Evolutionary conservation across 2,797 vertebrate species (phyloP).

Genomic region (Cossypha dichroa): DNA sequence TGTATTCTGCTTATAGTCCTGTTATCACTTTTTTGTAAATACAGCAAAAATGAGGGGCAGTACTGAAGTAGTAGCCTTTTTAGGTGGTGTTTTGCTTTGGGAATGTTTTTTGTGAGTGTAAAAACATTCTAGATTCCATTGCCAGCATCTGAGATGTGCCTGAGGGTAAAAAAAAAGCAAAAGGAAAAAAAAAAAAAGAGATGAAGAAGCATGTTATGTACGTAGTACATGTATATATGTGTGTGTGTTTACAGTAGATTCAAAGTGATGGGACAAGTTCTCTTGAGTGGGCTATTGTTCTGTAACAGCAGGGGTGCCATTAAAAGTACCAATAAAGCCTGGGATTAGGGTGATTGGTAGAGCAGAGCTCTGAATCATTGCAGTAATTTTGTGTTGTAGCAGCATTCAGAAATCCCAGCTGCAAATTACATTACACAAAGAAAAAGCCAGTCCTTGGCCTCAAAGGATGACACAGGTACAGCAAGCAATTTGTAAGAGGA

Average conservation of each 20-base stretch:
- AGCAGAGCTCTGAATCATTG: background rate
- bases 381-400: slow-evolving; percentile 16
- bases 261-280: background rate
- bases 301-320: slow-evolving; percentile 23
- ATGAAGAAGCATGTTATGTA: background rate
- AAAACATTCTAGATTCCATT: background rate
- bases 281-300: background rate
- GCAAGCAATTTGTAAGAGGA: slow-evolving; percentile 31
- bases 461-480: slow-evolving; percentile 41
- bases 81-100: background rate
- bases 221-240: background rate
- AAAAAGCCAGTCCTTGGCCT: slow-evolving; percentile 2
- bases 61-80: background rate
- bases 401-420: slow-evolving; percentile 26
- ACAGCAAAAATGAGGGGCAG: background rate
- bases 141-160: background rate
- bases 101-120: background rate
- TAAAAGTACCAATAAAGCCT: slow-evolving; percentile 6
- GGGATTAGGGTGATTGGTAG: slow-evolving; percentile 14
- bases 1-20: background rate
- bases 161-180: background rate
- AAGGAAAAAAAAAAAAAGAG: background rate
- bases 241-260: background rate
- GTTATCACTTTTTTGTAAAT: accelerated
- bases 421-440: slow-evolving; percentile 46